These are phyloP conservation scores for Melanocharis versteri DNA, from an alignment of 2,113 vertebrate species.

Conservation along the genomic window DNA sequence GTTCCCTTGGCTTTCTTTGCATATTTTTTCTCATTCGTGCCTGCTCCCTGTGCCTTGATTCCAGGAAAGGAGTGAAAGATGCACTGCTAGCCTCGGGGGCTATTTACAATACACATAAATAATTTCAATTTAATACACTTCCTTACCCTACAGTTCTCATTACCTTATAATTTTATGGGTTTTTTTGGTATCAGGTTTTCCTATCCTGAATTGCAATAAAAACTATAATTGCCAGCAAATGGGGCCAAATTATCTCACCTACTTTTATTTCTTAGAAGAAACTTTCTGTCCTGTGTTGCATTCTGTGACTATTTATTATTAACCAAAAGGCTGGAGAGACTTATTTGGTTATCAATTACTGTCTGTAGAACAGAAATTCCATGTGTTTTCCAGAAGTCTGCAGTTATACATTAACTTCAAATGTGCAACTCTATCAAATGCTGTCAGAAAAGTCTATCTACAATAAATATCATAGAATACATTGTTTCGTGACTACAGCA, in stretches of 20 bases:
- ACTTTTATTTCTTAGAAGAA: neutral
- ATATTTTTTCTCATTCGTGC: neutral
- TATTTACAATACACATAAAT: neutral
- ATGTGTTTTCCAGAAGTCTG: neutral
- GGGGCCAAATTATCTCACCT: neutral
- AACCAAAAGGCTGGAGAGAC: neutral
- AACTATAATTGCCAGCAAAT: neutral
- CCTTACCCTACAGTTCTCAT: neutral
- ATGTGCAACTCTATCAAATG: neutral
- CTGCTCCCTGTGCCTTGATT: neutral
- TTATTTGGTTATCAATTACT: neutral
- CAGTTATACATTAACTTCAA: neutral
- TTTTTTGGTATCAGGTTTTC: neutral
- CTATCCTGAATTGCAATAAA: neutral
- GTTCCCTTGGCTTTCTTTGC: neutral
- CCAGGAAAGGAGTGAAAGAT: neutral
- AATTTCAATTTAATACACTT: rapidly evolving
- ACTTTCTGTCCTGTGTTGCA: neutral
- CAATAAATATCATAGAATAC: neutral
- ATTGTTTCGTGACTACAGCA: neutral
- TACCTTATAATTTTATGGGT: neutral
- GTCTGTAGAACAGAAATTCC: neutral
- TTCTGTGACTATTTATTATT: neutral
- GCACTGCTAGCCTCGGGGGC: rapidly evolving
- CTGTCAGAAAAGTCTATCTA: neutral